These are phyloP conservation scores for Misgurnus mizolepis DNA, from an alignment of 2,113 vertebrate species.

Conservation along the genomic window DNA sequence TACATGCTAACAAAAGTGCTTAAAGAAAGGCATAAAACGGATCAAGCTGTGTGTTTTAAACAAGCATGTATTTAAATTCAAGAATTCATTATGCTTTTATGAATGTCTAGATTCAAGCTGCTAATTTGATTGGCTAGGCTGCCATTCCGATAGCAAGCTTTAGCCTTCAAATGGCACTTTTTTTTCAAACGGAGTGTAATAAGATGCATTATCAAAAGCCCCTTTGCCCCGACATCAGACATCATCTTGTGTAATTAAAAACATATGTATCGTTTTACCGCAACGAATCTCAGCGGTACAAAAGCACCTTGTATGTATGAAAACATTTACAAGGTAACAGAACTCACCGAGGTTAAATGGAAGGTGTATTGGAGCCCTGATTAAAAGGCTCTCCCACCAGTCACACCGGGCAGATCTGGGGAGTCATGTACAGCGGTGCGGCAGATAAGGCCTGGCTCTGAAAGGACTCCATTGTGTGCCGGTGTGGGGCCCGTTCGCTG, in stretches of 20 bases:
- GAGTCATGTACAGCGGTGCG: slow-evolving; percentile 58
- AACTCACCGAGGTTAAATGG: slow-evolving; percentile 46
- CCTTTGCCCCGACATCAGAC: slow-evolving; percentile 12
- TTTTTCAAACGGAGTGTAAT: slow-evolving; percentile 21
- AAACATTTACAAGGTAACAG: slow-evolving; percentile 55
- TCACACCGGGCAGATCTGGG: slow-evolving; percentile 56
- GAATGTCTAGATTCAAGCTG: no score
- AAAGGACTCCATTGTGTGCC: slow-evolving; percentile 55
- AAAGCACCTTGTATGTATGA: slow-evolving; percentile 51
- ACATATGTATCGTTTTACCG: slow-evolving; percentile 42
- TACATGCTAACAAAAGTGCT: no score
- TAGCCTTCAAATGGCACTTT: not conserved
- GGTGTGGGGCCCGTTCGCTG: slow-evolving; percentile 60
- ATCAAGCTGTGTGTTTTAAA: no score
- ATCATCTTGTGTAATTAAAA: slow-evolving; percentile 55
- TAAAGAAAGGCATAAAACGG: no score
- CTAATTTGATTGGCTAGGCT: no score
- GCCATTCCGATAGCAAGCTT: no score
- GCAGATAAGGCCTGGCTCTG: slow-evolving; percentile 49
- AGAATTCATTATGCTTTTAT: no score
- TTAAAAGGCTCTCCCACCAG: slow-evolving; percentile 53
- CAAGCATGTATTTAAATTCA: no score
- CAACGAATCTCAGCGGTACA: slow-evolving; percentile 32
- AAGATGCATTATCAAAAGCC: slow-evolving; percentile 1
- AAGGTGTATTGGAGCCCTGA: slow-evolving; percentile 54